Percentiles rank a stretch among this genome's conserved stretches.
These are phyloP conservation scores for Hyalella azteca DNA, from an alignment of 2,888 invertebrate species.

Conservation along the genomic window DNA sequence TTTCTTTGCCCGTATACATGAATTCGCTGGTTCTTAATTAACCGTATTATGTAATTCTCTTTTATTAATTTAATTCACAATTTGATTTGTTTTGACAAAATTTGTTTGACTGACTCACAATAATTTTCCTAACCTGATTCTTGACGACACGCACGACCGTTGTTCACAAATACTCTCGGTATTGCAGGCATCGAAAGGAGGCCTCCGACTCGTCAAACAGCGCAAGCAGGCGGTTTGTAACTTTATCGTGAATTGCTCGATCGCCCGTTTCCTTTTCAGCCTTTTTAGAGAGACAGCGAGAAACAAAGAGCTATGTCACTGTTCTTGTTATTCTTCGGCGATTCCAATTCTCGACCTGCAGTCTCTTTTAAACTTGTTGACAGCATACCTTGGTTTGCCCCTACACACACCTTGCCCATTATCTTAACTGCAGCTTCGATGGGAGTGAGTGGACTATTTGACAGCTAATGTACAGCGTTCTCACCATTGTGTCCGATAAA, in stretches of 20 bases:
- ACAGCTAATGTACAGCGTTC: no score
- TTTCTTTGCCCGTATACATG: no score
- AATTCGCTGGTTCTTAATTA: no score
- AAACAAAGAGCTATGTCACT: not conserved
- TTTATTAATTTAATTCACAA: no score
- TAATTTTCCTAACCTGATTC: no score
- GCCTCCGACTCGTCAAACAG: slow-evolving; percentile 36
- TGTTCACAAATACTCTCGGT: no score
- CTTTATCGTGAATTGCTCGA: not conserved
- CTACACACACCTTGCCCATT: not conserved
- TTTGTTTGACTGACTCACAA: no score
- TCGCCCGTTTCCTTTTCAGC: slow-evolving; percentile 38
- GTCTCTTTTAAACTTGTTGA: not conserved
- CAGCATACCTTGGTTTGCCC: slow-evolving; percentile 21
- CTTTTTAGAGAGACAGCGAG: slow-evolving; percentile 5
- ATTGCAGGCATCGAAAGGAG: not conserved
- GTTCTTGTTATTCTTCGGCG: slow-evolving; percentile 1
- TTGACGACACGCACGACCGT: no score
- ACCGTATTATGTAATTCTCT: no score
- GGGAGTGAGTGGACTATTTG: no score
- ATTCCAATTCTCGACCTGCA: slow-evolving; percentile 1
- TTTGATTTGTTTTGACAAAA: no score
- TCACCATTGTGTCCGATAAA: no score
- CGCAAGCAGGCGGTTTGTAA: slow-evolving; percentile 35
- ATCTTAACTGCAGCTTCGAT: not conserved